Percentiles rank a stretch among this genome's conserved stretches.
Conservation (phyloP, 2,888 invertebrate genomes). For the Apotomis capreana region DNA sequence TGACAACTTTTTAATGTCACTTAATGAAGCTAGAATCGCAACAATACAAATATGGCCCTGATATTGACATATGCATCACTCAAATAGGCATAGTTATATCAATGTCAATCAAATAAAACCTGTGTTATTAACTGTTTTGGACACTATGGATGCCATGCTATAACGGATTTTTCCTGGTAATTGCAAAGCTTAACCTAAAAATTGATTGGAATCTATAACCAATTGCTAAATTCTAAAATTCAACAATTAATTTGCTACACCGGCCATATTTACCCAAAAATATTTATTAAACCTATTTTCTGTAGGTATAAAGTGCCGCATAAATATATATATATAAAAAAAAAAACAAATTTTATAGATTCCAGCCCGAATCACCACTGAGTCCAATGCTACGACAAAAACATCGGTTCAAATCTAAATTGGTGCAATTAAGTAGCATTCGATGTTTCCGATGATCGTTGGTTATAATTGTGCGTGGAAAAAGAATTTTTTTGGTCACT, state of each 20-base stretch:
- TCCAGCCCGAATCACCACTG: conserved; percentile 44
- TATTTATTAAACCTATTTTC: conserved; percentile 13
- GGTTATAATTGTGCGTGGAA: conserved; percentile 63
- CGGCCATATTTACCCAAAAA: conserved; percentile 8
- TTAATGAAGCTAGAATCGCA: no score
- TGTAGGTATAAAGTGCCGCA: not conserved
- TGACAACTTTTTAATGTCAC: no score
- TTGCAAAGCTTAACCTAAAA: conserved; percentile 5
- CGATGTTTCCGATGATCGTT: conserved; percentile 54
- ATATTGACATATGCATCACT: no score
- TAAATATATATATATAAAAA: not conserved
- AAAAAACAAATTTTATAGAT: conserved; percentile 16
- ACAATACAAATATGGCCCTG: no score
- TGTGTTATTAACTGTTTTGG: not conserved
- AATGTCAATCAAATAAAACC: not conserved
- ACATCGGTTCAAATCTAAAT: conserved; percentile 54
- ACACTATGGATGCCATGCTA: not conserved
- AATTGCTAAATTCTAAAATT: conserved; percentile 28
- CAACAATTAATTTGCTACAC: conserved; percentile 22
- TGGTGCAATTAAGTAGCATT: conserved; percentile 68
- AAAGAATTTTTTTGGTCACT: conserved; percentile 56
- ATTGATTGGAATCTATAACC: conserved; percentile 26
- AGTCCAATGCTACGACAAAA: conserved; percentile 51
- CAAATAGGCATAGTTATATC: no score
- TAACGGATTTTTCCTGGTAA: not conserved